Evolutionary conservation across 1,140 invertebrate species (phyloP), one percentile per base, ranked within the genome.

Genomic region (Steinernema feltiae): DNA sequence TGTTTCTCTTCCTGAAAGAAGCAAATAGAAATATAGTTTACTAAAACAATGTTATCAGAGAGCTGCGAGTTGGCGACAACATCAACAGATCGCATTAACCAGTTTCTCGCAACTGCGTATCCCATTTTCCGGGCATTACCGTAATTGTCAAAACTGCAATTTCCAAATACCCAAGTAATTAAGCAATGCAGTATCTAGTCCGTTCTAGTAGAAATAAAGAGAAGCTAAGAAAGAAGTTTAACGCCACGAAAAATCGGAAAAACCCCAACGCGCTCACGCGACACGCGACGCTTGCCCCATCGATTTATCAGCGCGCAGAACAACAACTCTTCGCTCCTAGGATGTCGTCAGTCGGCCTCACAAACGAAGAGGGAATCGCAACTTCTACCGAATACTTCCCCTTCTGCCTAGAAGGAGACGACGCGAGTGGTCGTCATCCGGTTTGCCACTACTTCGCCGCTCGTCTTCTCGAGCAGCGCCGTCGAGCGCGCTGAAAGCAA

Each of bases 291-390:
- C 53, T 27, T 63, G 53, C 53, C 24, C 53, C 53, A 63, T 63
- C 53, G 53, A 63, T 63, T 63, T 63, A 63, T 63, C 53, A 63
- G 15, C 53, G 53, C 53, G 53, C 53, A 63, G 53, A 63, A 63
- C 53, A 63, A 63, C 53, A 63, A 63, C 53, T 63, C 12, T 63
- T 12, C 35, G 53, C 53, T 63, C 53, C 24, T 63, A 63, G 53
- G 24, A 63, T 63, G 53, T 63, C 53, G 53, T 63, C 24, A 27
- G 24, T 27, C 53, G 12, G 53, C 53, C 53, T 63, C 53, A 63
- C 7, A 7, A 27, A 17, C 53, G 15, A 63, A 63, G 53, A 63
- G 53, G 53, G 53, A 63, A 63, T 15, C 53, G 53, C 53, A 27
- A 63, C 53, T 63, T 63, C 24, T 63, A 63, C 53, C 53, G 53